Conservation (phyloP, 2,888 invertebrate genomes). For the Barypeithes pellucidus region DNA sequence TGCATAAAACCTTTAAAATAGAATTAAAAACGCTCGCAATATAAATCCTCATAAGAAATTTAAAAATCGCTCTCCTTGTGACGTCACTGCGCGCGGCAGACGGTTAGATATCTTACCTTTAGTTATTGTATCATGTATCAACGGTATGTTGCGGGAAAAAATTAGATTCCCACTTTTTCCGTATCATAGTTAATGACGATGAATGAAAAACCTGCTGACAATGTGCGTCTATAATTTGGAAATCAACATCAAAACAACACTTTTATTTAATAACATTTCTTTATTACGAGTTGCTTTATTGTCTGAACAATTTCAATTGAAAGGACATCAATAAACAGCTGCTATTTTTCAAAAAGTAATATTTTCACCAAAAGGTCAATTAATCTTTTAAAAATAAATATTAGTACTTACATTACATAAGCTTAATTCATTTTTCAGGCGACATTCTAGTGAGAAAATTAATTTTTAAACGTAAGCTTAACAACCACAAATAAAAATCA, state of each 20-base stretch:
- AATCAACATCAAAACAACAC: conserved; percentile 33
- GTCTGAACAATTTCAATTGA: conserved; percentile 62
- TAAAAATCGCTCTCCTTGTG: no score
- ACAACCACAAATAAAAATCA: conserved; percentile 57
- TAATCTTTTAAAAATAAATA: conserved; percentile 11
- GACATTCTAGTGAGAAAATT: conserved; percentile 11
- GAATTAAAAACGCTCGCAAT: no score
- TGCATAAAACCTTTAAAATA: no score
- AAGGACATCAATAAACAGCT: conserved; percentile 58
- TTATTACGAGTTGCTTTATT: conserved; percentile 62
- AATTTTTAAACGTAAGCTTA: conserved; percentile 34
- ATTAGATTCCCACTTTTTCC: no score
- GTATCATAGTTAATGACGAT: no score
- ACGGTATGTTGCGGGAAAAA: no score
- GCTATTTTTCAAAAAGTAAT: conserved; percentile 17
- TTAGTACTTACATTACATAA: conserved; percentile 8
- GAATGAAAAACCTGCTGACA: no score
- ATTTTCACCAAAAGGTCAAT: neutral
- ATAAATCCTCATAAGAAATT: no score
- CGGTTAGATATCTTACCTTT: no score
- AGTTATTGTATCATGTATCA: no score
- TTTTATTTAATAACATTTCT: conserved; percentile 56
- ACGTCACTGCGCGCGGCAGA: no score
- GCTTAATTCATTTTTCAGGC: conserved; percentile 6
- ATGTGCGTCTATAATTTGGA: conserved; percentile 5